A percentile compares a stretch with the other conserved stretches of the same genome.
phyloP scores from a whole-genome alignment of 2,797 vertebrate genomes.

The Morelia viridis region DNA sequence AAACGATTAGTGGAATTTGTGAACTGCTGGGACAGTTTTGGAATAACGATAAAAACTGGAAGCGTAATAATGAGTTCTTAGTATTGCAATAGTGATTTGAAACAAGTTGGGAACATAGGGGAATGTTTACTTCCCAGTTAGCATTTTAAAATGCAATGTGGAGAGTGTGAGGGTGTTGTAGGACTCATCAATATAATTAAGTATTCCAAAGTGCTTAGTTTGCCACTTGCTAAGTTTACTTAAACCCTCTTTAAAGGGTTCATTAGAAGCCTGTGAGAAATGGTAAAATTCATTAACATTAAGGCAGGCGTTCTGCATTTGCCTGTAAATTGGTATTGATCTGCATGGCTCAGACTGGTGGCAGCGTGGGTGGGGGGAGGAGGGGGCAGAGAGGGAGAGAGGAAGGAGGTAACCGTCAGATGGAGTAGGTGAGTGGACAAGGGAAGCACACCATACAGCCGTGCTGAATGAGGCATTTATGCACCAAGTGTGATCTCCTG shows the following conservation, averaged over 20 bases:
- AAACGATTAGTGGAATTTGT: background rate
- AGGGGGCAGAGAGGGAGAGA: background rate
- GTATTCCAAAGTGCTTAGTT: conserved; percentile 64
- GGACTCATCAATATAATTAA: conserved; percentile 43
- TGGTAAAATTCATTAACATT: conserved; percentile 83
- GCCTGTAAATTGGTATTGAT: conserved; percentile 88
- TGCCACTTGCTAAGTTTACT: conserved; percentile 74
- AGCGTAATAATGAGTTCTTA: background rate
- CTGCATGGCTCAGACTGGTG: conserved; percentile 53
- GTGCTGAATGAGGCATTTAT: conserved; percentile 55
- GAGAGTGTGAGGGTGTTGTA: background rate
- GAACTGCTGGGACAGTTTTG: background rate
- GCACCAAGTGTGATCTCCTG: conserved; percentile 64
- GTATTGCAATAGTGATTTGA: background rate
- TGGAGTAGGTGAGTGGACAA: conserved; percentile 73
- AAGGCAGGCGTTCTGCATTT: conserved; percentile 79
- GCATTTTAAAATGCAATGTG: conserved; percentile 37
- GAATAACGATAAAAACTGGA: background rate
- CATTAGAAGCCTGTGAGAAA: conserved; percentile 78
- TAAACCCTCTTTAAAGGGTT: conserved; percentile 77
- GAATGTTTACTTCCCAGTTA: background rate
- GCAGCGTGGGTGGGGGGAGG: background rate
- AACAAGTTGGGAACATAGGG: conserved; percentile 21
- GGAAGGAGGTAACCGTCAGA: conserved; percentile 31
- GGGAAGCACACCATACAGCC: conserved; percentile 39